Evolutionary conservation across 1,140 invertebrate species (phyloP).

Genomic region (Epicauta chinensis): DNA sequence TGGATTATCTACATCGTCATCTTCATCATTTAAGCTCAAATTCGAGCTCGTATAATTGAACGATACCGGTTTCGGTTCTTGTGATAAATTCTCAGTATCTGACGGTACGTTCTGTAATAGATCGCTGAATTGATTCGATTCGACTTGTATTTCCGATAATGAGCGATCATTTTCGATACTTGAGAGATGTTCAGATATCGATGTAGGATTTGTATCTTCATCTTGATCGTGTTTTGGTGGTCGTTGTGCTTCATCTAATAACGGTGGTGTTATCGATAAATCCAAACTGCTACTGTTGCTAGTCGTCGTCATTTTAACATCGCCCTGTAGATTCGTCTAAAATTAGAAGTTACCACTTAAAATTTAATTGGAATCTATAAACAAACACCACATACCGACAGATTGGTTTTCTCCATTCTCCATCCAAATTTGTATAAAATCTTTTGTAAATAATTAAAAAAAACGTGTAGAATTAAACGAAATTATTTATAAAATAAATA

Average conservation of each 20-base stretch:
- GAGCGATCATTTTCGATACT: conserved; percentile 41
- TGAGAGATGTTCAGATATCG: conserved; percentile 34
- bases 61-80: conserved; percentile 15
- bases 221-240: conserved; percentile 15
- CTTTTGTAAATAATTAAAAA: background rate
- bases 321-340: too few relatives aligned
- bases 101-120: conserved; percentile 10
- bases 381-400: background rate
- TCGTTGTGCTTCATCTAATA: conserved; percentile 15
- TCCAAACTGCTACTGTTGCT: conserved; percentile 9
- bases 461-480: background rate
- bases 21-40: conserved; percentile 21
- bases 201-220: conserved; percentile 12
- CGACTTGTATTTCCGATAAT: conserved; percentile 38
- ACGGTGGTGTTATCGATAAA: conserved; percentile 22
- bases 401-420: background rate
- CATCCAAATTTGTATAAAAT: background rate
- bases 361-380: conserved; percentile 3
- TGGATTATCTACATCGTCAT: conserved; percentile 10
- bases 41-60: conserved; percentile 25
- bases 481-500: background rate
- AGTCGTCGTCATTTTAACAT: background rate
- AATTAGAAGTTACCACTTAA: too few relatives aligned
- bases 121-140: conserved; percentile 10
- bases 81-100: conserved; percentile 17